A percentile compares a stretch with the other conserved stretches of the same genome.
These are phyloP conservation scores for Wiebesia pumilae DNA, from an alignment of 1,140 invertebrate species.

Conservation along the genomic window DNA sequence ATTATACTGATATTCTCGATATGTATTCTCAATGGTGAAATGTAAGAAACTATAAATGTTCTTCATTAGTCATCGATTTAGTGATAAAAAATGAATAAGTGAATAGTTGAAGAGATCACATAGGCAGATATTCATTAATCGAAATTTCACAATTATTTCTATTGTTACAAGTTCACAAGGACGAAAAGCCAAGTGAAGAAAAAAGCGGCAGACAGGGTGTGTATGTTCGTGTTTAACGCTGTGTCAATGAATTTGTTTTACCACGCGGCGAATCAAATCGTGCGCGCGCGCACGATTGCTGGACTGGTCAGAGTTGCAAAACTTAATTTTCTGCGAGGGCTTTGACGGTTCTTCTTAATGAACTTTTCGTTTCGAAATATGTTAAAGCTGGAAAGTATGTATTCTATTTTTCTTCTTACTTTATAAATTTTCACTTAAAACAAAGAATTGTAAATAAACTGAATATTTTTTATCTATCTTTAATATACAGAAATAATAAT, in stretches of 20 bases:
- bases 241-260: conserved; percentile 39
- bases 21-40: too few species aligned
- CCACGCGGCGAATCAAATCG: conserved; percentile 36
- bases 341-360: conserved; percentile 13
- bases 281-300: neutral
- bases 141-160: neutral
- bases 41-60: too few species aligned
- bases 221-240: neutral
- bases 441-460: neutral
- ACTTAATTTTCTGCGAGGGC: conserved; percentile 35
- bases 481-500: too few species aligned
- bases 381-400: neutral
- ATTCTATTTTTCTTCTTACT: neutral
- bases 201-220: neutral
- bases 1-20: too few species aligned
- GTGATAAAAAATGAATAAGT: too few species aligned
- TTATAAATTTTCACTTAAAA: neutral
- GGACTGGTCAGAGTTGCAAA: neutral
- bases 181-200: neutral
- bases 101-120: too few species aligned
- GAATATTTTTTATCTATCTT: too few species aligned
- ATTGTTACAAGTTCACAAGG: neutral
- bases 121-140: too few species aligned
- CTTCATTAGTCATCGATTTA: too few species aligned
- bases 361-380: conserved; percentile 4